Evolutionary conservation across 2,797 vertebrate genomes (phyloP), one percentile per base, ranked within the genome.

Genomic region (Falco peregrinus): DNA sequence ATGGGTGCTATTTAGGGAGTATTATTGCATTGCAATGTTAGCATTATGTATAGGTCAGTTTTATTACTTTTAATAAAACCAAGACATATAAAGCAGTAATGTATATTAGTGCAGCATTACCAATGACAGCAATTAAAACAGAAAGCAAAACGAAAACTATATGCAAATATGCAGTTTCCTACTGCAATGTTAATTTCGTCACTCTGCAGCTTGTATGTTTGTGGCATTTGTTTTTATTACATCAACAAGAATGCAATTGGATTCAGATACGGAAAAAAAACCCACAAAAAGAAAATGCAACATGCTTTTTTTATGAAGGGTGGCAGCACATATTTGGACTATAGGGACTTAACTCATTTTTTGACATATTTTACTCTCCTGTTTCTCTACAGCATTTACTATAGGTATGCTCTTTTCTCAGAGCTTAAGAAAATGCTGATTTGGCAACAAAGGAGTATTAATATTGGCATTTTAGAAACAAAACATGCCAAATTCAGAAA

Each of bases 11-110:
- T 81, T 94, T 90, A 90, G 74, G 81, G 39, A 53, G 33, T n/a
- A 53, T 73, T 90, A 89, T 87, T 96, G 33, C 57, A 63, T 90
- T 84, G 75, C 43, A 73, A 39, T 35, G 21, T 80, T 93, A 90
- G 18, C 8, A 0, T 86, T 95, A 86, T 45, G 48, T 89, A 79
- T 92, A 75, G 91, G 90, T 96, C 87, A 80, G 41, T 91, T 96
- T 92, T 94, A 89, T 81, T 64, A 83, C 82, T 87, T 94, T 94
- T 91, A 93, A 91, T 91, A 91, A 94, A 87, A 24, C 37, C 59
- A 61, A 84, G 89, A 91, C 81, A 87, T 77, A 77, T 35, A 91
- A 93, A 85, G n/a, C 69, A 68, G 28, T 56, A 76, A 81, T 13
- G 50, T 76, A 53, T 74, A 73, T 80, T 81, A 93, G 41, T 21